Evolutionary conservation across 2,797 vertebrate genomes (phyloP), one percentile per base, ranked within the genome.

Genomic region (Lacerta agilis): DNA sequence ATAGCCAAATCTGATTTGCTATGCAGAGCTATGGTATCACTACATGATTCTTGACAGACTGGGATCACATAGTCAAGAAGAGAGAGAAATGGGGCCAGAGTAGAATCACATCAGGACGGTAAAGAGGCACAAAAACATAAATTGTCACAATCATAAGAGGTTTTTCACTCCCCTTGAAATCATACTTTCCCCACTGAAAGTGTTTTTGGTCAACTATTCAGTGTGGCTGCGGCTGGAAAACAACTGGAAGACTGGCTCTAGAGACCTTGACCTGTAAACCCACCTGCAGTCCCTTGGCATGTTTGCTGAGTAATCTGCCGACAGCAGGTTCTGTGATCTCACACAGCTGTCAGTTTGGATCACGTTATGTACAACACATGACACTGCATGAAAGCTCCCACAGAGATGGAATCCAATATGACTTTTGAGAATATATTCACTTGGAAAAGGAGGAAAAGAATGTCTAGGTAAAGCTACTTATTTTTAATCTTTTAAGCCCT

Each of bases 401-500:
- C 7, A 2, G 20, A 83, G 69, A 1, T 0, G 18, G 45, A 61
- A 67, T 87, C n/a, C 33, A 41, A 69, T 6, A 15, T 5, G 18
- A 41, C 23, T 80, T 10, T 0, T 2, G 3, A 76, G 17, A 11
- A n/a, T 0, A 58, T 7, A 0, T 2, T 71, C 61, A 0, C 15
- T 41, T 4, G 13, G 1, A 20, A 38, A 43, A 8, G 1, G 5
- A 9, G n/a, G 58, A 20, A 36, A 0, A 61, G 27, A 0, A 11
- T 64, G 17, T 8, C 7, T 0, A 78, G 10, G 20, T 1, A 36
- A 49, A 5, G 33, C 77, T 61, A 5, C 11, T 33, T 66, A 23
- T 69, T n/a, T 61, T 66, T 15, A n/a, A 89, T 1, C 41, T 9
- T 77, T 67, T 20, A 3, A 3, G 76, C 7, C 18, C 0, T 8